Evolutionary conservation across 1,140 invertebrate species (phyloP).

Genomic region (Scaptomyza montana): DNA sequence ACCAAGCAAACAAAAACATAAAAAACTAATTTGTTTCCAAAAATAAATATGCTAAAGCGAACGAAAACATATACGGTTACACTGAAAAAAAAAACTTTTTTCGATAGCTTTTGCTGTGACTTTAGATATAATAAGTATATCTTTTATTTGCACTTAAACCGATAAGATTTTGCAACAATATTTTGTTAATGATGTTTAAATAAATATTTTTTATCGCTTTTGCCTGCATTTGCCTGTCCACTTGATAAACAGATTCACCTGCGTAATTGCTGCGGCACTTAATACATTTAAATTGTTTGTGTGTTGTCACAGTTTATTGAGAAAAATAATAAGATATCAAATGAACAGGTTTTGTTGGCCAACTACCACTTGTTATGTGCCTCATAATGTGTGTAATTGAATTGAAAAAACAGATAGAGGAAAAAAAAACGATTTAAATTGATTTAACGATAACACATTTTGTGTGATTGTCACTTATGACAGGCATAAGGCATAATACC

Average conservation of each 20-base stretch:
- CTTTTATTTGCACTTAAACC: not conserved
- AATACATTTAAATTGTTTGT: not conserved
- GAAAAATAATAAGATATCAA: slow-evolving; percentile 6
- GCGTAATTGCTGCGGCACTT: not conserved
- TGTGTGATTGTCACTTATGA: not conserved
- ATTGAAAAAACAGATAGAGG: not conserved
- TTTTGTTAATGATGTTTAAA: slow-evolving; percentile 7
- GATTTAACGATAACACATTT: not conserved
- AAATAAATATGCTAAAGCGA: too few species aligned
- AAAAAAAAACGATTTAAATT: not conserved
- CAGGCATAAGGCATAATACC: not conserved
- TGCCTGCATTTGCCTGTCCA: not conserved
- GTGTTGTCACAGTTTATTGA: slow-evolving; percentile 1
- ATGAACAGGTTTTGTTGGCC: not conserved
- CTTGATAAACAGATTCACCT: slow-evolving; percentile 15
- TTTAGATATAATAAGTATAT: not conserved
- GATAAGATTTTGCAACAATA: slow-evolving; percentile 16
- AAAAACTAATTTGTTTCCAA: too few species aligned
- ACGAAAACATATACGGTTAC: not conserved
- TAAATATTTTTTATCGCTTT: not conserved
- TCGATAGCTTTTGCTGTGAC: too few species aligned
- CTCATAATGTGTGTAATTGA: not conserved
- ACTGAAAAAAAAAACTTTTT: too few species aligned
- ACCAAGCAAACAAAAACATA: too few species aligned
- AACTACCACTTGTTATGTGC: not conserved